Evolutionary conservation across 2,888 invertebrate species (phyloP), one percentile per base, ranked within the genome.

Genomic region (Rutpela maculata): DNA sequence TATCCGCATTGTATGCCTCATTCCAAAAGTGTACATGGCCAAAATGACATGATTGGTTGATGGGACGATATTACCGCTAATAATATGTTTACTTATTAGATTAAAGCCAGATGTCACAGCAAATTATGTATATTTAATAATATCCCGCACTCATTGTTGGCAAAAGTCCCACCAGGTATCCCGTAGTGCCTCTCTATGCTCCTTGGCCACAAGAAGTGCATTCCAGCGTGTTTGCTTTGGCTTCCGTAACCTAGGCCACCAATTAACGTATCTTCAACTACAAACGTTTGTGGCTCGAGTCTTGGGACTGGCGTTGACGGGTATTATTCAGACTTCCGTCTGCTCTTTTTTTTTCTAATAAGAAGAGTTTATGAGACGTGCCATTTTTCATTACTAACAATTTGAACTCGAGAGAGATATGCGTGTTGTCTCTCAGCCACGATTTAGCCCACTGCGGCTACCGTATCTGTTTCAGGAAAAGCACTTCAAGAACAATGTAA

Each of bases 11-110:
- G 22, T 26, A 26, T 26, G 22, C 22, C 22, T 3, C 22, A 26
- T 26, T 26, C 22, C 22, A 1, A 26, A 26, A 26, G 2, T n/a
- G n/a, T 26, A 26, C 22, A 26, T 26, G 6, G 4, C 50, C 50
- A 50, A 50, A 50, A 50, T 50, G 12, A 50, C 50, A n/a, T 60
- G 60, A 60, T 22, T 60, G 60, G 60, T 26, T n/a, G 4, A 50
- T 50, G 50, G 12, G 12, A n/a, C 50, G 15, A 62, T 31, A n/a
- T 35, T 62, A 35, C 9, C 62, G 9, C 4, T 17, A 17, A 22
- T 31, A 69, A 12, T 59, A 69, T 69, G 15, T 69, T 69, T 69
- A 69, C 57, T 57, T 35, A 69, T 69, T 50, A n/a, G n/a, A 56
- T 26, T 57, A 69, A 55, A 56, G 17, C 35, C 59, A 69, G 57